A percentile compares a stretch with the other conserved stretches of the same genome.
Conservation (phyloP, 2,797 vertebrate species). For the Poecilia velifera region DNA sequence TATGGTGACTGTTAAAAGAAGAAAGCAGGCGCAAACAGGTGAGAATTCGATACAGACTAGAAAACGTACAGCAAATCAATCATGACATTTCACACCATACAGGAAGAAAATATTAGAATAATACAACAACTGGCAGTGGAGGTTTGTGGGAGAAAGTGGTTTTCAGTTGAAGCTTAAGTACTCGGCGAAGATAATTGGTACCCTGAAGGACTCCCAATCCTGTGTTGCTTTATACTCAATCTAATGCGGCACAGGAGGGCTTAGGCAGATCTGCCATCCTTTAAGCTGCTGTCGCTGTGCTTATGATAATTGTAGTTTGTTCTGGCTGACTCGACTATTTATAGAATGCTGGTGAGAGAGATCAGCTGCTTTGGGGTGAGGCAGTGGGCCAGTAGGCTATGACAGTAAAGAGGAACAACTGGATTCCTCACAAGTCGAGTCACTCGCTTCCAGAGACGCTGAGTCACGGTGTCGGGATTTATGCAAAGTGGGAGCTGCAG, state of each 20-base stretch:
- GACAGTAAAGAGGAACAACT: slow-evolving; percentile 40
- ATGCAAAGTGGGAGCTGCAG: slow-evolving; percentile 18
- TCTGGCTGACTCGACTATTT: slow-evolving; percentile 53
- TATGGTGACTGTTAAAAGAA: slow-evolving; percentile 87
- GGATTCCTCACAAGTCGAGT: slow-evolving; percentile 38
- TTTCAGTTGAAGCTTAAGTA: slow-evolving; percentile 31
- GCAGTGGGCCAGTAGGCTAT: slow-evolving; percentile 42
- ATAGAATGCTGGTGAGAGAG: slow-evolving; percentile 44
- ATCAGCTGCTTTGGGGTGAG: slow-evolving; percentile 49
- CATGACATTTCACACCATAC: slow-evolving; percentile 13
- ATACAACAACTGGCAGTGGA: slow-evolving; percentile 15
- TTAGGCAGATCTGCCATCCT: slow-evolving; percentile 44
- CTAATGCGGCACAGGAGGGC: slow-evolving; percentile 34
- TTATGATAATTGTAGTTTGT: slow-evolving; percentile 50
- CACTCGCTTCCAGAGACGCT: slow-evolving; percentile 44
- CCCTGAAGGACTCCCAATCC: slow-evolving; percentile 42
- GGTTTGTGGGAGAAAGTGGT: slow-evolving; percentile 31
- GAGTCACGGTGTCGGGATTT: slow-evolving; percentile 45
- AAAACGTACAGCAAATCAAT: slow-evolving; percentile 10
- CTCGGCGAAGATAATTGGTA: slow-evolving; percentile 42
- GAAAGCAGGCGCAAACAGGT: slow-evolving; percentile 33
- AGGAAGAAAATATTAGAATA: slow-evolving; percentile 3
- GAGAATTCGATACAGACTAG: slow-evolving; percentile 8
- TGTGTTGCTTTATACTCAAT: slow-evolving; percentile 40
- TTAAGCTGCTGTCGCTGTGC: slow-evolving; percentile 35